phyloP scores from a whole-genome alignment of 2,113 vertebrate species.

The Motacilla tschutschensis region DNA sequence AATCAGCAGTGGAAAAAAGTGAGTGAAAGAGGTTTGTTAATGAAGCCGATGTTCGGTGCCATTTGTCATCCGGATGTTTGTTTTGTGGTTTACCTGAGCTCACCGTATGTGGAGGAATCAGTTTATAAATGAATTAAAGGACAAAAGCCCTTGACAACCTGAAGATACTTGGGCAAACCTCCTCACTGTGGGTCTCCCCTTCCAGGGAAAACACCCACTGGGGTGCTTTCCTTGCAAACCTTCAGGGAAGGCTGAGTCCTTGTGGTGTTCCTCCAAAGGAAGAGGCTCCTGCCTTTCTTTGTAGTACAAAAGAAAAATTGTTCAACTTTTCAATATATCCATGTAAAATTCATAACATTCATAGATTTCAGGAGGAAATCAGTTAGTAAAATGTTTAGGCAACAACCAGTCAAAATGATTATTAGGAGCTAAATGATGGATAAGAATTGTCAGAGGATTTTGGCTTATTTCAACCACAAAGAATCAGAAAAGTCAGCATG shows the following conservation, averaged over 20 bases:
- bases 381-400: background rate
- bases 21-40: background rate
- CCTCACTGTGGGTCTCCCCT: accelerated
- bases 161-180: background rate
- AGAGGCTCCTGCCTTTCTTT: background rate
- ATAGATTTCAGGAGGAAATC: background rate
- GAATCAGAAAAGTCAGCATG: background rate
- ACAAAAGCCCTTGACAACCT: background rate
- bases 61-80: accelerated
- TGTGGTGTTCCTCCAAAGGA: background rate
- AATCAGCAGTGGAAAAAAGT: background rate
- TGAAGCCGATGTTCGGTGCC: accelerated
- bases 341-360: background rate
- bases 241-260: accelerated
- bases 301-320: background rate
- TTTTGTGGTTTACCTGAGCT: background rate
- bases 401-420: background rate
- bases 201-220: background rate
- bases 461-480: background rate
- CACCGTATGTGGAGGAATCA: background rate
- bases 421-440: background rate
- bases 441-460: background rate
- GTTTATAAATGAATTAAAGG: background rate
- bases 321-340: background rate
- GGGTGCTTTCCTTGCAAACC: background rate